Conservation (phyloP, 2,797 vertebrate genomes). For the Columba guinea region DNA sequence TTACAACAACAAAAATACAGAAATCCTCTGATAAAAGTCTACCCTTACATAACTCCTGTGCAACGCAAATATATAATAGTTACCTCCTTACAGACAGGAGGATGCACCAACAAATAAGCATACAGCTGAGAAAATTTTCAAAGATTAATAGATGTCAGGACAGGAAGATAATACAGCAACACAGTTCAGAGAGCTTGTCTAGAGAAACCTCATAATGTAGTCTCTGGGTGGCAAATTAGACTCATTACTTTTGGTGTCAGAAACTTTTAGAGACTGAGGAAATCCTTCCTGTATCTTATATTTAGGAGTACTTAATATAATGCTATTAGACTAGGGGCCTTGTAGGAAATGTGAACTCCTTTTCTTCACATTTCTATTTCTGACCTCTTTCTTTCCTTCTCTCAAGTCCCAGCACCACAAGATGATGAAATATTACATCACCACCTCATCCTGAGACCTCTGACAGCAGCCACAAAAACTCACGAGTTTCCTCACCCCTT, state of each 20-base stretch:
- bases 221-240: neutral
- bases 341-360: neutral
- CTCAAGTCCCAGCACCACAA: neutral
- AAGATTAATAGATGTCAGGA: neutral
- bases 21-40: neutral
- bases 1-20: neutral
- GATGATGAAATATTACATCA: constrained; percentile 66
- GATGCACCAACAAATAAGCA: neutral
- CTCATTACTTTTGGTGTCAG: neutral
- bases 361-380: constrained; percentile 41
- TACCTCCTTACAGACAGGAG: neutral
- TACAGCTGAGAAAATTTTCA: neutral
- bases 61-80: neutral
- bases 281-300: neutral
- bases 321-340: neutral
- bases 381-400: constrained; percentile 38
- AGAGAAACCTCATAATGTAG: neutral
- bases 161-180: neutral
- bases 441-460: constrained; percentile 6
- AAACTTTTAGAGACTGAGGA: neutral
- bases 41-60: neutral
- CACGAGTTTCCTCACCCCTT: neutral
- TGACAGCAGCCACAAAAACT: neutral
- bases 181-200: neutral
- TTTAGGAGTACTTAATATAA: neutral